A percentile compares a stretch with the other conserved stretches of the same genome.
phyloP scores from a whole-genome alignment of 2,113 vertebrate species.

The Perca flavescens region DNA sequence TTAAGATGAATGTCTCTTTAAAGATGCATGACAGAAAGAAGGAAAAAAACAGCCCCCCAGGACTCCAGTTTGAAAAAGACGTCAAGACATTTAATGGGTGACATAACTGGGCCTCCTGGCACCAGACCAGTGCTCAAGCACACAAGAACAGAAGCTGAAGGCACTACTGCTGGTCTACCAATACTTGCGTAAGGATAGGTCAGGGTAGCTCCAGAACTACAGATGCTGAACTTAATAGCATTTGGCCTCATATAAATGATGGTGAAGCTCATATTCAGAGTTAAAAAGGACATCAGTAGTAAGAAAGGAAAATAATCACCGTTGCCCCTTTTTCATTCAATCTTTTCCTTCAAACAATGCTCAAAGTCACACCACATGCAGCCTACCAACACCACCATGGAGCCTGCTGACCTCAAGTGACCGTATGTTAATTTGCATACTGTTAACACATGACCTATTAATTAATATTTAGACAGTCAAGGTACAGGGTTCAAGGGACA shows the following conservation, averaged over 20 bases:
- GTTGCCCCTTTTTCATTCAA: neutral
- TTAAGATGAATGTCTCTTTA: constrained; percentile 58
- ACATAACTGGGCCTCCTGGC: constrained; percentile 77
- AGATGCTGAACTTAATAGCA: constrained; percentile 16
- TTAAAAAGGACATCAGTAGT: neutral
- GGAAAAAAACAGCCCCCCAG: neutral
- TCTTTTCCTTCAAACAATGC: constrained; percentile 2
- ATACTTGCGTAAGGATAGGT: constrained; percentile 24
- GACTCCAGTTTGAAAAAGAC: constrained; percentile 72
- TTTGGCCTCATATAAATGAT: constrained; percentile 21
- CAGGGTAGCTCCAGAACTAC: neutral
- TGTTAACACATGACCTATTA: constrained; percentile 5
- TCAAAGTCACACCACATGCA: neutral
- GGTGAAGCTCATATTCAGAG: neutral
- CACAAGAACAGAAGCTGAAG: constrained; percentile 50
- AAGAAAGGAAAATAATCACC: neutral
- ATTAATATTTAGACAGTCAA: neutral
- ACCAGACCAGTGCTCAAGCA: constrained; percentile 66
- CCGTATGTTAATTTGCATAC: constrained; percentile 37
- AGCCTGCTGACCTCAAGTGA: constrained; percentile 40
- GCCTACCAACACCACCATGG: neutral
- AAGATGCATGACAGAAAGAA: constrained; percentile 48
- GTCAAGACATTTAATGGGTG: constrained; percentile 77
- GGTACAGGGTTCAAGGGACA: neutral
- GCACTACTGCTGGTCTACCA: constrained; percentile 39